These are phyloP conservation scores for Hemicordylus capensis DNA, from an alignment of 2,113 vertebrate species.

Conservation along the genomic window DNA sequence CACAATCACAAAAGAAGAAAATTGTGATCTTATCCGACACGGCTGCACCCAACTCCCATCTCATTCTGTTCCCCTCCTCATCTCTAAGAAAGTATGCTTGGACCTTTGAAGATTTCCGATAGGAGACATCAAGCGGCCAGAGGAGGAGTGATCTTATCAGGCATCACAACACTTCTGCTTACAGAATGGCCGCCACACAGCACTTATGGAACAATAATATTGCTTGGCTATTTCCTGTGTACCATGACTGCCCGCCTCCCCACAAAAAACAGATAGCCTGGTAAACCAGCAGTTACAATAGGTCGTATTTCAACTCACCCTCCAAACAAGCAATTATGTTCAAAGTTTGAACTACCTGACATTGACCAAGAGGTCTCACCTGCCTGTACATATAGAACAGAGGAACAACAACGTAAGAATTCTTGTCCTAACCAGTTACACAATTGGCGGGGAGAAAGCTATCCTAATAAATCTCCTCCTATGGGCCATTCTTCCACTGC, in stretches of 20 bases:
- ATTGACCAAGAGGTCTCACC: neutral
- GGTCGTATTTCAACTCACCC: neutral
- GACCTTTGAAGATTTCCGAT: slow-evolving; percentile 72
- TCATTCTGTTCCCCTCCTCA: slow-evolving; percentile 64
- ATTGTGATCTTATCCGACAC: slow-evolving; percentile 72
- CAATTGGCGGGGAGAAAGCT: neutral
- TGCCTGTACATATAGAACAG: neutral
- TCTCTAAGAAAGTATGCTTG: slow-evolving; percentile 67
- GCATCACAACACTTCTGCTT: slow-evolving; percentile 40
- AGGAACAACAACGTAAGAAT: neutral
- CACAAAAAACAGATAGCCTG: rapidly evolving
- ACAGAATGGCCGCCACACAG: slow-evolving; percentile 47
- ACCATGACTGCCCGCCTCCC: neutral
- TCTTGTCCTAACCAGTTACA: neutral
- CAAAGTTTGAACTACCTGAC: neutral
- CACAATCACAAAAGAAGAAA: slow-evolving; percentile 77
- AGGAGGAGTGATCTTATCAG: slow-evolving; percentile 70
- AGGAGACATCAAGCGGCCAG: slow-evolving; percentile 68
- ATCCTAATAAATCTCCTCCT: neutral
- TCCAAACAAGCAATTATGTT: neutral
- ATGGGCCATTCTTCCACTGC: no score
- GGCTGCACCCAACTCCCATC: slow-evolving; percentile 42
- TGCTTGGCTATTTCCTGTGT: slow-evolving; percentile 20
- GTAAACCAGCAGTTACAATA: neutral
- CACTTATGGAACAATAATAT: neutral